These are phyloP conservation scores for Meiosimyza decipiens DNA, from an alignment of 2,888 invertebrate species.

Conservation along the genomic window DNA sequence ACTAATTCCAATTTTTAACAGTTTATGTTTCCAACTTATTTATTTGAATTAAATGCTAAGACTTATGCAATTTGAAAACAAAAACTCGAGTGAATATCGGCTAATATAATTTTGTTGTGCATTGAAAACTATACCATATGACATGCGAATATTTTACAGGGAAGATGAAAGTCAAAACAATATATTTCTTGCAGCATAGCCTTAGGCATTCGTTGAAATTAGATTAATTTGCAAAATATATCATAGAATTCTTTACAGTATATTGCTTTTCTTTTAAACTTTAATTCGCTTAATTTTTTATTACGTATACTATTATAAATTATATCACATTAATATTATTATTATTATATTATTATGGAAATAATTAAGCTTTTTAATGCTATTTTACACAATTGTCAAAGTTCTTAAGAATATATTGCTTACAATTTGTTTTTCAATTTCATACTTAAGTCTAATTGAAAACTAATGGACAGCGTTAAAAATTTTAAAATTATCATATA, in stretches of 20 bases:
- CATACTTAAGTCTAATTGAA: background rate
- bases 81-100: too few relatives aligned
- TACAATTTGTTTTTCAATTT: background rate
- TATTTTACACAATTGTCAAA: slow-evolving; percentile 29
- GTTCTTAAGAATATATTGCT: background rate
- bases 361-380: slow-evolving; percentile 12
- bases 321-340: slow-evolving; percentile 59
- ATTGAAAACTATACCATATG: too few relatives aligned
- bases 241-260: background rate
- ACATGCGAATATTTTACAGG: too few relatives aligned
- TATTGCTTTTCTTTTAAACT: background rate
- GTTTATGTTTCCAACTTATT: background rate
- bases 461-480: too few relatives aligned
- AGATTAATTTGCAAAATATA: too few relatives aligned
- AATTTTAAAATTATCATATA: background rate
- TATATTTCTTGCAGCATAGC: too few relatives aligned
- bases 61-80: too few relatives aligned
- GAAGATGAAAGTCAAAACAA: too few relatives aligned
- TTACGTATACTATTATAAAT: slow-evolving; percentile 50
- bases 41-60: background rate
- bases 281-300: slow-evolving; percentile 41
- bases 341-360: slow-evolving; percentile 25
- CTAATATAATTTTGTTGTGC: too few relatives aligned
- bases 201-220: too few relatives aligned
- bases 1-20: background rate